These are phyloP conservation scores for Stramonita haemastoma DNA, from an alignment of 2,888 invertebrate genomes.

Conservation along the genomic window DNA sequence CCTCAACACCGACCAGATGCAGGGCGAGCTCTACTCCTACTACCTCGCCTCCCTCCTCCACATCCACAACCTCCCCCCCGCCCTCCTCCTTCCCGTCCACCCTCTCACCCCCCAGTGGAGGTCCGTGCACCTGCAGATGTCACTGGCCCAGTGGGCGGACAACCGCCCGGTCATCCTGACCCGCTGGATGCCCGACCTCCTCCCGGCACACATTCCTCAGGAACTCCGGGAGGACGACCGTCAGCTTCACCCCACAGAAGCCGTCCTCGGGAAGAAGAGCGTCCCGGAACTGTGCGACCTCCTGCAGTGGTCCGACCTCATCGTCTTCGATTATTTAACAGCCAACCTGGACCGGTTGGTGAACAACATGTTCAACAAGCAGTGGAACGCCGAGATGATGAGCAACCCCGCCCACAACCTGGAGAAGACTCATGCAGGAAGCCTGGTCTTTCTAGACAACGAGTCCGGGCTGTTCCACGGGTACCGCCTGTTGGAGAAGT, in stretches of 20 bases:
- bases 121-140: slow-evolving; percentile 82
- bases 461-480: slow-evolving; percentile 86
- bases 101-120: slow-evolving; percentile 77
- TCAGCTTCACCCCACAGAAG: slow-evolving; percentile 50
- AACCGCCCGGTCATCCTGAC: slow-evolving; percentile 86
- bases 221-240: slow-evolving; percentile 83
- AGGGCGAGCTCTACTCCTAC: slow-evolving; percentile 93
- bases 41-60: slow-evolving; percentile 88
- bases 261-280: slow-evolving; percentile 48
- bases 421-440: slow-evolving; percentile 84
- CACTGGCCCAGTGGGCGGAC: slow-evolving; percentile 88
- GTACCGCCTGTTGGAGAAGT: slow-evolving; percentile 89
- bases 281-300: slow-evolving; percentile 66
- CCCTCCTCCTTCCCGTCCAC: slow-evolving; percentile 84
- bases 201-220: slow-evolving; percentile 87
- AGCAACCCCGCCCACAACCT: slow-evolving; percentile 92
- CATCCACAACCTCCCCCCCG: slow-evolving; percentile 85
- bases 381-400: slow-evolving; percentile 94
- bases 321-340: slow-evolving; percentile 91
- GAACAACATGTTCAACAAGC: slow-evolving; percentile 91
- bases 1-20: slow-evolving; percentile 92
- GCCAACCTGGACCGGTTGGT: slow-evolving; percentile 93
- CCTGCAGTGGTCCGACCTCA: slow-evolving; percentile 92
- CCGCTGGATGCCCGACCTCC: slow-evolving; percentile 83
- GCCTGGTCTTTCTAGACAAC: slow-evolving; percentile 87